Conservation (phyloP, 2,888 invertebrate species). For the Camponotus fellah region DNA sequence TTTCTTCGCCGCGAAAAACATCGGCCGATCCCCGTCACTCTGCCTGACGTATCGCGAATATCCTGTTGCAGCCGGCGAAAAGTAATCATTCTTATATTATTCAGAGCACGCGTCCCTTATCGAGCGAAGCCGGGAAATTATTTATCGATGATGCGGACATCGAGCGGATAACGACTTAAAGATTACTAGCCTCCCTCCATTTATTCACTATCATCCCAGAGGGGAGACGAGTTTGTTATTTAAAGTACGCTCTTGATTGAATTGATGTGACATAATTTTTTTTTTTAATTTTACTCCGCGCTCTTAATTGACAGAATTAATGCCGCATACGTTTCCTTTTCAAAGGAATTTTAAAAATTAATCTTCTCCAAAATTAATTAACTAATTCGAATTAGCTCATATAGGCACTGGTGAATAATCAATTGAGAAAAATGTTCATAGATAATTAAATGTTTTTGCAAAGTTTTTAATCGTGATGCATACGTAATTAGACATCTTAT, state of each 20-base stretch:
- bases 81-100: slow-evolving; percentile 47
- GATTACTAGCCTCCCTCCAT: slow-evolving; percentile 39
- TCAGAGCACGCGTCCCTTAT: slow-evolving; percentile 47
- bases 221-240: slow-evolving; percentile 37
- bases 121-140: slow-evolving; percentile 38
- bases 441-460: slow-evolving; percentile 24
- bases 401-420: background rate
- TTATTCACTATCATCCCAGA: slow-evolving; percentile 12
- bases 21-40: background rate
- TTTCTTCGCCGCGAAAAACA: slow-evolving; percentile 3
- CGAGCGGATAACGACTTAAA: slow-evolving; percentile 51
- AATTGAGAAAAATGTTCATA: background rate
- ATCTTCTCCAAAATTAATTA: slow-evolving; percentile 13
- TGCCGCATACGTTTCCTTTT: background rate
- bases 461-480: background rate
- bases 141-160: slow-evolving; percentile 48
- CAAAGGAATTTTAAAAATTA: background rate
- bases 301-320: slow-evolving; percentile 17
- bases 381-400: background rate
- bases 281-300: slow-evolving; percentile 7
- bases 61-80: slow-evolving; percentile 19
- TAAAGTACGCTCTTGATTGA: slow-evolving; percentile 19
- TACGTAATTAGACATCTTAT: background rate
- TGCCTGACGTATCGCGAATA: slow-evolving; percentile 11
- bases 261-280: background rate